Base-by-base conservation (phyloP, 2,888 invertebrate species). In the Zootermopsis nevadensis region DNA sequence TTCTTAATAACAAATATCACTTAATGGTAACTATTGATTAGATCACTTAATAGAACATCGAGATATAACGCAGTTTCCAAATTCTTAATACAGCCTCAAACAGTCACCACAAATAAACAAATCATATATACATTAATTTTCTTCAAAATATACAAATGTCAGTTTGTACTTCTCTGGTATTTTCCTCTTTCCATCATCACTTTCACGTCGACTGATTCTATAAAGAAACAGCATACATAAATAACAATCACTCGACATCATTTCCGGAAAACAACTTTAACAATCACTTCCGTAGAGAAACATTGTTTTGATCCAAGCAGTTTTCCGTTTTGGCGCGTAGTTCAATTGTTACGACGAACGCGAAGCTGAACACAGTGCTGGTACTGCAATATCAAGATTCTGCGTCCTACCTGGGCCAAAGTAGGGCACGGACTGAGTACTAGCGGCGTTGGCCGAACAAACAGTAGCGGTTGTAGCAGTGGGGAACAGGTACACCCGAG, bases 361-460 rank as follows among this genome's bases (percentile, higher is more conserved):
- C 72, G 38, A 15, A 15, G 48, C 19, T 48, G 19, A 3, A 48
- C 48, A 15, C 15, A 19, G 15, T 60, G n/a, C n/a, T 60, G 60
- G 60, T 0, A 60, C 60, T n/a, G 7, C 19, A 48, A 48, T 15
- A 7, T 7, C 27, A 48, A 27, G 27, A 7, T 24, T 77, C 38
- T 66, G 77, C 83, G 81, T 83, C 83, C 81, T 81, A 76, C 83
- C 81, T 60, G 42, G 69, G 83, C 81, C 77, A 83, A 83, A 83
- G 83, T 83, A 83, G 83, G 83, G 74, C 83, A 83, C 83, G 30
- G 48, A 83, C 83, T 83, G 83, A 81, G 48, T 53, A 31, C 55
- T 33, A 33, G 79, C 30, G 79, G 55, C 35, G 79, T 33, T 79
- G 79, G 79, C 79, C 79, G 60, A 66, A 38, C 79, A 60, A 66